A percentile compares a stretch with the other conserved stretches of the same genome.
These are phyloP conservation scores for Procambarus clarkii DNA, from an alignment of 1,140 invertebrate genomes.

Conservation along the genomic window DNA sequence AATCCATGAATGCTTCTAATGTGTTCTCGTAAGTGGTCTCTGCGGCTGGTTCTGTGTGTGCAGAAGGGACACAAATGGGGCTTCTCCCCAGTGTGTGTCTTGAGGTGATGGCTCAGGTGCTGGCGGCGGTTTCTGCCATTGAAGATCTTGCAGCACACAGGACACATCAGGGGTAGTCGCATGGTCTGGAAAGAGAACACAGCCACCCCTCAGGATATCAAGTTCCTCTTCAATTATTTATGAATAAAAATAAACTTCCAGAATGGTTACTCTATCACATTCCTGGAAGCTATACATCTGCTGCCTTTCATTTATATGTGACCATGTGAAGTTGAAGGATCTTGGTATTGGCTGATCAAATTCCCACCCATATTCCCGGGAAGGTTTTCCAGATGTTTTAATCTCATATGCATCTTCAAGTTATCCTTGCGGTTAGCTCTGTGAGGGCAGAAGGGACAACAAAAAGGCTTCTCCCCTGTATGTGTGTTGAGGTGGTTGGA, in stretches of 20 bases:
- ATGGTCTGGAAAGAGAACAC: conserved; percentile 65
- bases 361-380: conserved; percentile 36
- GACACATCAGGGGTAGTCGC: conserved; percentile 51
- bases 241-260: not conserved
- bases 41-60: conserved; percentile 73
- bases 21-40: conserved; percentile 69
- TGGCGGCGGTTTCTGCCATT: conserved; percentile 64
- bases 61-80: conserved; percentile 77
- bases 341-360: conserved; percentile 34
- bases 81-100: conserved; percentile 75
- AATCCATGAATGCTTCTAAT: conserved; percentile 56
- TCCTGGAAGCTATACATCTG: conserved; percentile 4
- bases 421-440: conserved; percentile 65
- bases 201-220: conserved; percentile 67
- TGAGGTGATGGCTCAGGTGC: conserved; percentile 58
- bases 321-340: conserved; percentile 31
- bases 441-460: conserved; percentile 84
- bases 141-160: conserved; percentile 66
- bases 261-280: not conserved
- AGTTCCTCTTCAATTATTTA: conserved; percentile 20
- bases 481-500: conserved; percentile 77
- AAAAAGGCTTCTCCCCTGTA: conserved; percentile 91
- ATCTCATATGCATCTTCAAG: conserved; percentile 65
- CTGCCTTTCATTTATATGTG: conserved; percentile 24
- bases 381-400: conserved; percentile 45